Evolutionary conservation across 2,113 vertebrate genomes (phyloP).

Genomic region (Reinhardtius hippoglossoides): DNA sequence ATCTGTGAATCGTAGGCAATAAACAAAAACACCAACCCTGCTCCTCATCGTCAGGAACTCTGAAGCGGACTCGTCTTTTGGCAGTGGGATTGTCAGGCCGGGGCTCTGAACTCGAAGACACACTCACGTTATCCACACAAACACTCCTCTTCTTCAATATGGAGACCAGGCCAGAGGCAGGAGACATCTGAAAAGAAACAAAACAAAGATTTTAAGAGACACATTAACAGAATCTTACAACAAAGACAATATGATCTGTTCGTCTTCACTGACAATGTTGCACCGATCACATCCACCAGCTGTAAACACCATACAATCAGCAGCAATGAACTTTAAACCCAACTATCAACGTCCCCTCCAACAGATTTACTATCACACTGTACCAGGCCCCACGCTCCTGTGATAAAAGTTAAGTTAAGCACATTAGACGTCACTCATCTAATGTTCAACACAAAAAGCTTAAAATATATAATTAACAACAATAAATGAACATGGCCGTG

Average conservation of each 20-base stretch:
- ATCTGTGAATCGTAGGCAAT: neutral
- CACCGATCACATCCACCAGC: slow-evolving; percentile 19
- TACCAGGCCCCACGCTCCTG: neutral
- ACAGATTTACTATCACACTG: slow-evolving; percentile 1
- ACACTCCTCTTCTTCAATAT: slow-evolving; percentile 91
- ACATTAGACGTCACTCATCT: neutral
- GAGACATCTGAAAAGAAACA: slow-evolving; percentile 81
- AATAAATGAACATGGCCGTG: slow-evolving; percentile 8
- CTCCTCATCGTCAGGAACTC: slow-evolving; percentile 90
- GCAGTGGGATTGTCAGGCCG: slow-evolving; percentile 76
- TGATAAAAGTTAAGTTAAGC: neutral
- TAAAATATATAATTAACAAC: neutral
- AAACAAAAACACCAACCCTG: slow-evolving; percentile 82
- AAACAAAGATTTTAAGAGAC: neutral
- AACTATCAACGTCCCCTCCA: neutral
- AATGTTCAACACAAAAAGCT: neutral
- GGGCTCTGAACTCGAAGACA: slow-evolving; percentile 68
- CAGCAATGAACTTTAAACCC: slow-evolving; percentile 6
- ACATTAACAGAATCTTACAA: slow-evolving; percentile 9
- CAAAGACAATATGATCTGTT: neutral
- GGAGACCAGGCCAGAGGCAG: slow-evolving; percentile 90
- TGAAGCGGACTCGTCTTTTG: slow-evolving; percentile 93
- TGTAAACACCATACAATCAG: slow-evolving; percentile 21
- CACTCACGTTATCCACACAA: slow-evolving; percentile 64
- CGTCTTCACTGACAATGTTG: neutral